Evolutionary conservation across 2,113 vertebrate species (phyloP).

Genomic region (Cyprinodon tularosa): DNA sequence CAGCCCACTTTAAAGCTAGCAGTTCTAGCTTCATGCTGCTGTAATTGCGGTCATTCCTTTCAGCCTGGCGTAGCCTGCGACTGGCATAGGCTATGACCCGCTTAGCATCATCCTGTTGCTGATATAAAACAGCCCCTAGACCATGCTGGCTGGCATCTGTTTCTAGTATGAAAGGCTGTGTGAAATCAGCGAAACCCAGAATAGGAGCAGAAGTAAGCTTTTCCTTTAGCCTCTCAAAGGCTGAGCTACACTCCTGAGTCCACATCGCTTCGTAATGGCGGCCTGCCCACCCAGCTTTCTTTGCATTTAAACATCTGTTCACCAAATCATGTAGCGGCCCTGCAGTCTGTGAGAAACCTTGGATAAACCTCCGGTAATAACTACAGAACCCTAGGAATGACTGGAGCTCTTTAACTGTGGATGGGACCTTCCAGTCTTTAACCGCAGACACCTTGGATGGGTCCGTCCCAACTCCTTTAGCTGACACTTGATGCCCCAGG

Average conservation of each 20-base stretch:
- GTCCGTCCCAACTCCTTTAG: not conserved
- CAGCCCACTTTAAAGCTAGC: no score
- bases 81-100: no score
- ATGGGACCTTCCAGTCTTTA: conserved; percentile 9
- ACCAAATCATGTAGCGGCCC: conserved; percentile 22
- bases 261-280: not conserved
- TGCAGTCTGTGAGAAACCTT: conserved; percentile 23
- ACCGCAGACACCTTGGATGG: conserved; percentile 5
- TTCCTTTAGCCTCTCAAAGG: no score
- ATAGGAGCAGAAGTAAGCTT: no score
- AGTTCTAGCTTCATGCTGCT: no score
- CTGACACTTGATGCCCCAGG: not conserved
- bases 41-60: no score
- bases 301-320: not conserved
- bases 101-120: no score
- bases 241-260: not conserved
- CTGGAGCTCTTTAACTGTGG: conserved; percentile 14
- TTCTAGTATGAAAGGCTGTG: no score
- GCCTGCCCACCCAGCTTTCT: not conserved
- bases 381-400: conserved; percentile 37
- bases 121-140: no score
- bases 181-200: no score
- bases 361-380: conserved; percentile 33
- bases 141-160: no score
- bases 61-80: no score